Percentiles rank a stretch among this genome's conserved stretches.
Conservation (phyloP, 2,888 invertebrate genomes). For the Agrypnus murinus region DNA sequence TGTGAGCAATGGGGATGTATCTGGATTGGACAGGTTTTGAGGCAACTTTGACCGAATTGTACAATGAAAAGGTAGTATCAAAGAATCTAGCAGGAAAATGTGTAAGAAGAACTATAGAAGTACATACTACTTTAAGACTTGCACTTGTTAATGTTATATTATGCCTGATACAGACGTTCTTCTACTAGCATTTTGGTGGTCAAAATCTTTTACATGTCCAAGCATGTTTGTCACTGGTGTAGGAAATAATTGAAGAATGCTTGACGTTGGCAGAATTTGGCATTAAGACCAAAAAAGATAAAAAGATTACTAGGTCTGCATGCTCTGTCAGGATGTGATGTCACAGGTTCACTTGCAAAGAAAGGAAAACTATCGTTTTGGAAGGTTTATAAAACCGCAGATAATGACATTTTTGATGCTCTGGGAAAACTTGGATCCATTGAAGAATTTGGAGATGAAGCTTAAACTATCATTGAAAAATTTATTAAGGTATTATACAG, state of each 20-base stretch:
- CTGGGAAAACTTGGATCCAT: conserved; percentile 6
- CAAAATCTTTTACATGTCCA: too few species aligned
- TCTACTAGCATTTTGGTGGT: background rate
- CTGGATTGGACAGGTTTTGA: conserved; percentile 7
- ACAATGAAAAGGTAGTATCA: conserved; percentile 11
- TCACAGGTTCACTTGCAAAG: conserved; percentile 11
- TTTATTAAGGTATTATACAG: too few species aligned
- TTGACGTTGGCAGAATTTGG: conserved; percentile 15
- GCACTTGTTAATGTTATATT: conserved; percentile 9
- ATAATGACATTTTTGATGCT: conserved; percentile 13
- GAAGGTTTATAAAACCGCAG: too few species aligned
- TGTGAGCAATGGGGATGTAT: conserved; percentile 7
- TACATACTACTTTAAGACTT: conserved; percentile 12
- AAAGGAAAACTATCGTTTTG: conserved; percentile 13
- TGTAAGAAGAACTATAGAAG: conserved; percentile 9
- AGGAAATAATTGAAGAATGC: conserved; percentile 8
- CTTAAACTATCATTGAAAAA: conserved; percentile 11
- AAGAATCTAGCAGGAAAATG: conserved; percentile 7
- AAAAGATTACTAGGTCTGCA: conserved; percentile 16
- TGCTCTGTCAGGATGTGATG: conserved; percentile 3
- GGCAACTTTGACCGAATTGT: conserved; percentile 10
- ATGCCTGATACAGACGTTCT: background rate
- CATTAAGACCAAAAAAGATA: conserved; percentile 14
- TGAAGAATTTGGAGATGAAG: background rate
- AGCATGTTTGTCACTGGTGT: conserved; percentile 10